Base-by-base conservation (phyloP, 2,888 invertebrate genomes). In the Gibbula magus region DNA sequence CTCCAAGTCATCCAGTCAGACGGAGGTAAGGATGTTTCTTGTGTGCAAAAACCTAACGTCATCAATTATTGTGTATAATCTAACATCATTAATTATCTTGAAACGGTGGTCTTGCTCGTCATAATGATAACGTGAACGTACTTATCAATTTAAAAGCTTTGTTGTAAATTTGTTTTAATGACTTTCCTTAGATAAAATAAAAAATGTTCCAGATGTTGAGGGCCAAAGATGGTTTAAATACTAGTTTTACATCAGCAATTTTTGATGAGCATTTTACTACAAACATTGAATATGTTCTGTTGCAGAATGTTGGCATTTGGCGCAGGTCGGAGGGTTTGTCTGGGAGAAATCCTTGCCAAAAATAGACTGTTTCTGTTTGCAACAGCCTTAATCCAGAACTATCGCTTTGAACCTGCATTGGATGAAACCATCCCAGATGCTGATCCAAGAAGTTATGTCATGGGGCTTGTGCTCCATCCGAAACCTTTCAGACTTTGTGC, bases 381-480 rank as follows among this genome's bases (percentile, higher is more conserved):
- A 1, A 67, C 87, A 2, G 77, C 86, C 7, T 78, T 91, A 8
- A 81, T 91, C 25, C 89, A 90, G 77, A 81, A 84, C 16, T 89
- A 89, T 77, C 45, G 32, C 13, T 89, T 91, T 79, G 39, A 78
- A 29, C 78, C 85, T 8, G 83, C 81, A 18, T 82, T 82, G 52
- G 52, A 10, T 18, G 61, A 76, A 13, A 39, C 29, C 5, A 29
- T 86, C 13, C 86, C 87, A 18, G 84, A 85, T 7, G 66, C 84
- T 20, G 90, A 91, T 70, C 91, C 91, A 10, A 85, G 90, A 73
- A 79, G 84, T 18, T 91, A 86, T 75, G 84, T 85, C 35, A 84
- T 91, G 78, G 91, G 91, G 20, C 86, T 91, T 2, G 90, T 91
- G 35, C 78, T 91, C 35, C 91, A 91, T 78, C 91, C 91, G 2